A percentile compares a stretch with the other conserved stretches of the same genome.
phyloP scores from a whole-genome alignment of 2,797 vertebrate species.

The Sebastes taczanowskii region DNA sequence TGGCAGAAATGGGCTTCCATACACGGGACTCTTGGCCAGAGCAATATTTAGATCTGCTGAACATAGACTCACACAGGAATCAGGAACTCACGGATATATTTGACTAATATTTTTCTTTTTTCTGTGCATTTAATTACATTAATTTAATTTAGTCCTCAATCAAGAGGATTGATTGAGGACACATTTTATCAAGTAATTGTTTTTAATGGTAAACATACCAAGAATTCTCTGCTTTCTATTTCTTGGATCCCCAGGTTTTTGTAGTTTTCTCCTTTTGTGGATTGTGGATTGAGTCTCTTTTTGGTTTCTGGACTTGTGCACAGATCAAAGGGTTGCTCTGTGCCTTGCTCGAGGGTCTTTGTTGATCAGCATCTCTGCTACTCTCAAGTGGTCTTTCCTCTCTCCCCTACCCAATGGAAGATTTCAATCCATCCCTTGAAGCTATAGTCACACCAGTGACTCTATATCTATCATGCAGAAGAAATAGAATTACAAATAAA shows the following conservation, averaged over 20 bases:
- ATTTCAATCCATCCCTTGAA: constrained; percentile 47
- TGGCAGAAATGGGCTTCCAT: background rate
- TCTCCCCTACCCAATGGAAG: constrained; percentile 4
- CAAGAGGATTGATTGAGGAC: background rate
- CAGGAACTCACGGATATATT: background rate
- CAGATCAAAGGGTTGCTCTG: background rate
- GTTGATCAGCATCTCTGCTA: constrained; percentile 10
- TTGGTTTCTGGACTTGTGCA: background rate
- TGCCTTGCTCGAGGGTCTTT: constrained; percentile 28
- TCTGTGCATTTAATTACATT: background rate
- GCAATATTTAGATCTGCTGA: background rate
- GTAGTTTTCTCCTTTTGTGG: background rate
- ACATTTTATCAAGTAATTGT: background rate
- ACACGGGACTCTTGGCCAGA: background rate
- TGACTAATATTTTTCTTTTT: background rate
- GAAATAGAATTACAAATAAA: constrained; percentile 4
- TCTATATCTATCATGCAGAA: constrained; percentile 39
- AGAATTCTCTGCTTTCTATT: background rate
- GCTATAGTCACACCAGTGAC: constrained; percentile 30
- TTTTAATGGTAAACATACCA: background rate
- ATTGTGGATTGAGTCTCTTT: background rate
- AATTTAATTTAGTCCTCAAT: too few species aligned
- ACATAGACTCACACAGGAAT: background rate
- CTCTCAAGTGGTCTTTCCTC: constrained; percentile 14
- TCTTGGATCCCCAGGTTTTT: background rate